Conservation (phyloP, 2,888 invertebrate species). For the Ormia ochracea region DNA sequence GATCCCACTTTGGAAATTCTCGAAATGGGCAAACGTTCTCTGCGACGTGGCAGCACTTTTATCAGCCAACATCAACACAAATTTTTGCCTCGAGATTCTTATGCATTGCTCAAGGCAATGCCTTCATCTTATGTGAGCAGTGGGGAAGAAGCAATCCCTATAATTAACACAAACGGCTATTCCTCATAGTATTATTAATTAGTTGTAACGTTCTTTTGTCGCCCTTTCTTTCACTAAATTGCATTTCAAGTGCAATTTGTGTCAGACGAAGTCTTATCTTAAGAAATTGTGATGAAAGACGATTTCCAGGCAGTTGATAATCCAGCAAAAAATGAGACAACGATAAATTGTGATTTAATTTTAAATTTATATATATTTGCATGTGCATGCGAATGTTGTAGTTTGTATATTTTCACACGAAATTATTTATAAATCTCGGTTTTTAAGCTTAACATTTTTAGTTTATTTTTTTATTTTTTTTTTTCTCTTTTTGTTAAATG, state of each 20-base stretch:
- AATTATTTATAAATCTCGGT: conserved; percentile 28
- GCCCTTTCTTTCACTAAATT: not conserved
- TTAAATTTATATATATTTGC: conserved; percentile 36
- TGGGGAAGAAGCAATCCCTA: conserved; percentile 68
- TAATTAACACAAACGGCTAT: conserved; percentile 65
- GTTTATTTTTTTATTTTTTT: conserved; percentile 3
- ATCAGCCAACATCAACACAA: conserved; percentile 75
- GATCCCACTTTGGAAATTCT: conserved; percentile 84
- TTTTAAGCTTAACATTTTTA: too few species aligned
- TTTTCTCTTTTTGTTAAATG: conserved; percentile 17
- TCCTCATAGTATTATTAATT: conserved; percentile 65
- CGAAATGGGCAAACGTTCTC: conserved; percentile 85
- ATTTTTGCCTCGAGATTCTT: conserved; percentile 72
- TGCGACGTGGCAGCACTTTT: conserved; percentile 80
- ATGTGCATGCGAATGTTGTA: conserved; percentile 33
- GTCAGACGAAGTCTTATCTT: conserved; percentile 30
- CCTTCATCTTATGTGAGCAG: conserved; percentile 65
- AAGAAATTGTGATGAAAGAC: not conserved
- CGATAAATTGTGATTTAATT: conserved; percentile 63
- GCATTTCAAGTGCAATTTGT: conserved; percentile 41
- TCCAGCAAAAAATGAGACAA: conserved; percentile 30
- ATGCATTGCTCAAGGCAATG: conserved; percentile 71
- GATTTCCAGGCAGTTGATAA: not conserved
- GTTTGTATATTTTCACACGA: conserved; percentile 4
- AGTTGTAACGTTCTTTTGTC: not conserved